A percentile compares a stretch with the other conserved stretches of the same genome.
Evolutionary conservation across 2,113 vertebrate species (phyloP).

Genomic region (Myrmecobius fasciatus): DNA sequence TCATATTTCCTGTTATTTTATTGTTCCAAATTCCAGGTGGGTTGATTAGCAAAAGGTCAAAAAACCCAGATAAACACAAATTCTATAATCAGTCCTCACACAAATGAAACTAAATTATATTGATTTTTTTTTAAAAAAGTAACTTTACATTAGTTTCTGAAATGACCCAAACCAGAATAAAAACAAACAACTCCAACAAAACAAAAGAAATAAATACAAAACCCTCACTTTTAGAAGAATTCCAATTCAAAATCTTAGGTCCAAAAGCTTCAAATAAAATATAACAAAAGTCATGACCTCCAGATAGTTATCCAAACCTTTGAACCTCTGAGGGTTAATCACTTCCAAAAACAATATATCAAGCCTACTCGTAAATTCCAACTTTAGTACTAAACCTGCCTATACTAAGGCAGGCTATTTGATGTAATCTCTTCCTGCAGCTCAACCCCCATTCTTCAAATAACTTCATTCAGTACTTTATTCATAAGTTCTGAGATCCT

Average conservation of each 20-base stretch:
- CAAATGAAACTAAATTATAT: not conserved
- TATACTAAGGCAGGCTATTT: constrained; percentile 3
- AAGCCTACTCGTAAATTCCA: constrained; percentile 18
- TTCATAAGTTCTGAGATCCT: not conserved
- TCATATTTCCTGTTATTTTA: not conserved
- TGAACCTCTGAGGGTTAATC: constrained; percentile 25
- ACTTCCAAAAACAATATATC: constrained; percentile 18
- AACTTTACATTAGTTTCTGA: constrained; percentile 23
- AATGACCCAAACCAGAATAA: not conserved
- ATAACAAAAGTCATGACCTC: constrained; percentile 12
- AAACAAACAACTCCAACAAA: not conserved
- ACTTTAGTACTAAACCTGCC: constrained; percentile 5
- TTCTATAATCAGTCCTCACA: not conserved
- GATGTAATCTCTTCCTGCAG: not conserved
- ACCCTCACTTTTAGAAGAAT: not conserved
- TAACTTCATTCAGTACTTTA: not conserved
- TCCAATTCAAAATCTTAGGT: not conserved
- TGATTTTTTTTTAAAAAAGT: too few species aligned
- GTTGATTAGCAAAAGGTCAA: not conserved
- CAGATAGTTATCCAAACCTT: not conserved
- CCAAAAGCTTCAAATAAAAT: constrained; percentile 37
- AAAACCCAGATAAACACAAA: not conserved
- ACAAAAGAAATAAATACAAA: not conserved
- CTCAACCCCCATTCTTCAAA: constrained; percentile 38
- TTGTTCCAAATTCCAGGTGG: not conserved